phyloP scores from a whole-genome alignment of 1,140 invertebrate genomes.

The Leptinotarsa undecemlineata region DNA sequence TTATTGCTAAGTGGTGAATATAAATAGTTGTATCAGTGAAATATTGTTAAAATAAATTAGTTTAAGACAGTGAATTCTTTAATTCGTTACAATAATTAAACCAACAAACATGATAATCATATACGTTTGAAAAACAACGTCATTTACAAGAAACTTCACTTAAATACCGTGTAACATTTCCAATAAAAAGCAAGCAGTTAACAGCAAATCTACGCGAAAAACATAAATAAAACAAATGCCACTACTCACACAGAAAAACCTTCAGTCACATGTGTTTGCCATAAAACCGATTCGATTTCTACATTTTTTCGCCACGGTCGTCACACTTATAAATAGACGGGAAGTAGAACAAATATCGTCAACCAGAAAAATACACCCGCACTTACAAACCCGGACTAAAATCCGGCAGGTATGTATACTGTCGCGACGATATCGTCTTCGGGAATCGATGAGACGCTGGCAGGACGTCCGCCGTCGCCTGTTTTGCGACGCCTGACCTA shows the following conservation, averaged over 20 bases:
- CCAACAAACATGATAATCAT: no score
- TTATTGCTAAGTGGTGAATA: no score
- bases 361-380: background rate
- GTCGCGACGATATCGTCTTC: background rate
- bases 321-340: background rate
- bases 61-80: no score
- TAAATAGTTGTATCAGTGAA: no score
- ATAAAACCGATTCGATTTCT: background rate
- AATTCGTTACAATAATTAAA: no score
- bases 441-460: conserved; percentile 34
- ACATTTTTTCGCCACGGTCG: background rate
- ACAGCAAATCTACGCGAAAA: background rate
- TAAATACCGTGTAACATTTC: no score
- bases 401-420: background rate
- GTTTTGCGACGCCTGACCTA: conserved; percentile 35
- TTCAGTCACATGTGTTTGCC: background rate
- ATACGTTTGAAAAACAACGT: no score
- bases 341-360: background rate
- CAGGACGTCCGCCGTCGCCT: conserved; percentile 31
- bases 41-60: no score
- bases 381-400: background rate
- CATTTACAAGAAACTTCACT: no score
- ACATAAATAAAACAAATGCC: background rate
- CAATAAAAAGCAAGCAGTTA: background rate
- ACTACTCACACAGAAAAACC: background rate